Base-by-base conservation (phyloP, 2,888 invertebrate species). In the Artemia sinica region DNA sequence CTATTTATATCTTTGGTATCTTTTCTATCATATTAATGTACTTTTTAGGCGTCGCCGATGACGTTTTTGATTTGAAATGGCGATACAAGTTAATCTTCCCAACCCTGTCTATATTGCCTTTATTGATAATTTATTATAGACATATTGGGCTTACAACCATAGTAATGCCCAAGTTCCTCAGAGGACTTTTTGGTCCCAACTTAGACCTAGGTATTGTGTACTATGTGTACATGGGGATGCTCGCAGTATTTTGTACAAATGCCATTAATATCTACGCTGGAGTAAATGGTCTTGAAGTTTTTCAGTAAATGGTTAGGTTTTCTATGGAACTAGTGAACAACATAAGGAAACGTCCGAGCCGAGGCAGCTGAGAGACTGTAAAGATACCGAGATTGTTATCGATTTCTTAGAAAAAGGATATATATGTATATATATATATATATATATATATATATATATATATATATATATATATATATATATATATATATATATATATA, bases 211-310 rank as follows among this genome's bases (percentile, higher is more conserved):
- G 89, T 71, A 77, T 87, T 72, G 78, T 98, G 0, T 99, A 98
- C 78, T 99, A 99, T 77, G 78, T 97, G 12, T 99, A 95, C 77
- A 99, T 99, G 96, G 93, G 93, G 69, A 92, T 97, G 91, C 78
- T 99, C 74, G 95, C 96, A 69, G 95, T 99, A 13, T 99, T 99
- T 79, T 98, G 96, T 77, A 99, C 98, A 65, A 99, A 99, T 81
- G 97, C 98, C 13, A 99, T 99, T 74, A 98, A 98, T 78, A 99
- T 99, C 76, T 81, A 95, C 72, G n/a, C n/a, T n/a, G n/a, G n/a
- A n/a, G n/a, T n/a, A n/a, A n/a, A n/a, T n/a, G n/a, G n/a, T n/a
- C n/a, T n/a, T n/a, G n/a, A n/a, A n/a, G n/a, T n/a, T n/a, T n/a
- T n/a, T n/a, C n/a, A n/a, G n/a, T n/a, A n/a, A n/a, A n/a, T n/a